Percentiles rank a stretch among this genome's conserved stretches.
phyloP scores from a whole-genome alignment of 2,888 invertebrate species.

The Plutella xylostella region DNA sequence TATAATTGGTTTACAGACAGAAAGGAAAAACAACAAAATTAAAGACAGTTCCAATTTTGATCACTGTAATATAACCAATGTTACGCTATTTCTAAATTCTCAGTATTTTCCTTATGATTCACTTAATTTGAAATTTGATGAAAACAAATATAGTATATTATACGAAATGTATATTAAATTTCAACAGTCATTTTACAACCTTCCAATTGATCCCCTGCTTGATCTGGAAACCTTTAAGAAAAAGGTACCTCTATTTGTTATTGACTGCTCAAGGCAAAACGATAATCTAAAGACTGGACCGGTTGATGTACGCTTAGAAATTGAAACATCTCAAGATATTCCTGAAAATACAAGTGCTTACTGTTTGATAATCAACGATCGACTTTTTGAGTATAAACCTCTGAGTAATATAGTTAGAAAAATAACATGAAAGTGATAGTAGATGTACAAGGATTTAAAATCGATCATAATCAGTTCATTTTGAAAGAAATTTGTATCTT shows the following conservation, averaged over 20 bases:
- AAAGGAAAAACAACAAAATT: slow-evolving; percentile 25
- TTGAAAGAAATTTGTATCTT: slow-evolving; percentile 20
- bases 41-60: slow-evolving; percentile 22
- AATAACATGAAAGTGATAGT: slow-evolving; percentile 15
- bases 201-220: slow-evolving; percentile 11
- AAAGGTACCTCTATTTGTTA: slow-evolving; percentile 21
- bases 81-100: slow-evolving; percentile 32
- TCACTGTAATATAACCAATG: slow-evolving; percentile 27
- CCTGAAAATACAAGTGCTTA: slow-evolving; percentile 21
- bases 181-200: slow-evolving; percentile 15
- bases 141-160: too few species aligned
- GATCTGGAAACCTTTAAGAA: slow-evolving; percentile 9
- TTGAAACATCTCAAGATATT: slow-evolving; percentile 18
- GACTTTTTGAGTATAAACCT: slow-evolving; percentile 19
- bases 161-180: slow-evolving; percentile 12
- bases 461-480: slow-evolving; percentile 8
- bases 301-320: slow-evolving; percentile 22
- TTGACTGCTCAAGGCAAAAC: too few species aligned
- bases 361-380: slow-evolving; percentile 22
- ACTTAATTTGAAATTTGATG: slow-evolving; percentile 25
- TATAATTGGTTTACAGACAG: slow-evolving; percentile 36
- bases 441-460: slow-evolving; percentile 18
- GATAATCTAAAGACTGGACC: too few species aligned
- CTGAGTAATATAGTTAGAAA: slow-evolving; percentile 19
- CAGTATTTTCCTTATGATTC: slow-evolving; percentile 32